A percentile compares a stretch with the other conserved stretches of the same genome.
Conservation (phyloP, 2,888 invertebrate genomes). For the Dioctria linearis region DNA sequence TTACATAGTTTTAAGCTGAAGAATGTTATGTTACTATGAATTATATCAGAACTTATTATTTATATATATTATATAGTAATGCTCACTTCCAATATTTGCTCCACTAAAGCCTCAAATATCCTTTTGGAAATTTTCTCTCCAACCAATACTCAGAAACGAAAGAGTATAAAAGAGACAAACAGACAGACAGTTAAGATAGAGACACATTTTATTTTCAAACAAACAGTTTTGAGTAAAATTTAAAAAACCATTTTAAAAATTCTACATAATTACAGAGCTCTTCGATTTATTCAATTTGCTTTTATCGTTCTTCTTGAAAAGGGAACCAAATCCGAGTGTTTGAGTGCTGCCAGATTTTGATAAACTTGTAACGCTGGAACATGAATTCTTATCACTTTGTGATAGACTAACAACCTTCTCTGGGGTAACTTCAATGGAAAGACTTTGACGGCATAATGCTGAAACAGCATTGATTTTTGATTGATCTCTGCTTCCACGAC, state of each 20-base stretch:
- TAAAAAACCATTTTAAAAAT: not conserved
- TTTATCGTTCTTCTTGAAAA: constrained; percentile 37
- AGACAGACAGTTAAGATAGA: not conserved
- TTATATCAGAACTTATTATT: no score
- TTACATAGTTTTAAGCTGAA: no score
- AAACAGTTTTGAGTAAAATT: not conserved
- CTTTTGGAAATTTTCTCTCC: not conserved
- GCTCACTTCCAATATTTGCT: no score
- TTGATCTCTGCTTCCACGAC: constrained; percentile 64
- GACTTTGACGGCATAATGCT: constrained; percentile 81
- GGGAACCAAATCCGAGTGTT: constrained; percentile 60
- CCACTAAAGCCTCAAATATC: not conserved
- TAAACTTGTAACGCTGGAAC: constrained; percentile 59
- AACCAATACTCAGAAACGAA: not conserved
- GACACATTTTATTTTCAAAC: not conserved
- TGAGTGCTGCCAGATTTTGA: constrained; percentile 68
- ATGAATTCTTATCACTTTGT: constrained; percentile 39
- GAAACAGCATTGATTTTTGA: constrained; percentile 77
- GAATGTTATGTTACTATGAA: no score
- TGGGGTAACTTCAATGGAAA: constrained; percentile 76
- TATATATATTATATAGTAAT: no score
- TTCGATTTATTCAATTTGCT: constrained; percentile 68
- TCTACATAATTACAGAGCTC: constrained; percentile 61
- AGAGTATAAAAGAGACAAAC: not conserved
- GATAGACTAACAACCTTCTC: constrained; percentile 61